Conservation (phyloP, 2,888 invertebrate genomes). For the Uloborus plumipes region DNA sequence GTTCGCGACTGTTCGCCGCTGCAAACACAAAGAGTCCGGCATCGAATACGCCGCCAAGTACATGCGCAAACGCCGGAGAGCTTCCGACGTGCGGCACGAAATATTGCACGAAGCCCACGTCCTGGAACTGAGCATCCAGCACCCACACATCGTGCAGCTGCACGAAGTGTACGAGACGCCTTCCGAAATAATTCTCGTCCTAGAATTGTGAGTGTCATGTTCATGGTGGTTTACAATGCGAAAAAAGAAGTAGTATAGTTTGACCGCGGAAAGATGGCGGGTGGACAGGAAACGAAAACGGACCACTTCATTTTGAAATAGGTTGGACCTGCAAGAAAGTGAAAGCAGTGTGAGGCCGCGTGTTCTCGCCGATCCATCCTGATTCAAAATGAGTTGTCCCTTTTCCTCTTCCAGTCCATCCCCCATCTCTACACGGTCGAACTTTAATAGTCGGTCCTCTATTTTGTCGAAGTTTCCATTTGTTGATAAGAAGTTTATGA, state of each 20-base stretch:
- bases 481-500: too few relatives aligned
- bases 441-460: too few relatives aligned
- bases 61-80: constrained; percentile 83
- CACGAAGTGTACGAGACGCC: constrained; percentile 87
- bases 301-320: too few relatives aligned
- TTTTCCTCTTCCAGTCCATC: too few relatives aligned
- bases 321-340: too few relatives aligned
- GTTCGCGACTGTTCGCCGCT: constrained; percentile 94
- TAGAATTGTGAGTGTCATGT: constrained; percentile 82
- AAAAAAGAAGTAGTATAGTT: background rate
- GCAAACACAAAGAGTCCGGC: constrained; percentile 87
- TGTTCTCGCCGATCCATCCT: too few relatives aligned
- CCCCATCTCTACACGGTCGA: too few relatives aligned
- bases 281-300: too few relatives aligned
- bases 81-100: constrained; percentile 84
- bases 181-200: constrained; percentile 83
- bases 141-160: constrained; percentile 86
- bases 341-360: too few relatives aligned
- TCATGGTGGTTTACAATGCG: background rate
- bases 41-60: constrained; percentile 96
- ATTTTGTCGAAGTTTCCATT: too few relatives aligned
- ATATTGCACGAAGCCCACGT: constrained; percentile 95
- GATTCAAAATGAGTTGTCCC: too few relatives aligned
- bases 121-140: constrained; percentile 80
- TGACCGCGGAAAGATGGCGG: too few relatives aligned